phyloP scores from a whole-genome alignment of 2,797 vertebrate genomes.

The Columba guinea region DNA sequence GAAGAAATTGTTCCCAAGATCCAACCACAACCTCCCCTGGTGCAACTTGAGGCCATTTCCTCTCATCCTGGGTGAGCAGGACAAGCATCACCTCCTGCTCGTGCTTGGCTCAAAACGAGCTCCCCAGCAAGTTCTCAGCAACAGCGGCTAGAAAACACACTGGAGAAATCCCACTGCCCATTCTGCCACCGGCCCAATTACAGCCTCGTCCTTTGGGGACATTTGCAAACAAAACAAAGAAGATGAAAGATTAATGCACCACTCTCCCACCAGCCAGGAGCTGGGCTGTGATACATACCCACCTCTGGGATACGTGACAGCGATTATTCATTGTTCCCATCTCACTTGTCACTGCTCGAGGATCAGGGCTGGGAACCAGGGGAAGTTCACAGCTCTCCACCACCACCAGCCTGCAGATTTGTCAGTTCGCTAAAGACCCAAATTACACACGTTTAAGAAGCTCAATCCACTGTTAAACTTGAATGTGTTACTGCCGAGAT shows the following conservation, averaged over 20 bases:
- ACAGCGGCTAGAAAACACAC: not conserved
- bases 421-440: conserved; percentile 75
- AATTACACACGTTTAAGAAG: conserved; percentile 69
- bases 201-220: conserved; percentile 58
- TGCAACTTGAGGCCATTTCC: too few relatives aligned
- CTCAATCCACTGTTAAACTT: conserved; percentile 44
- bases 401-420: conserved; percentile 56
- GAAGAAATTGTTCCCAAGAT: too few relatives aligned
- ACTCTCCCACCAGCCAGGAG: conserved; percentile 65
- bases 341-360: conserved; percentile 58
- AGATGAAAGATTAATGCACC: conserved; percentile 68
- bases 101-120: not conserved
- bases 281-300: conserved; percentile 37
- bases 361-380: conserved; percentile 44
- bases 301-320: conserved; percentile 32
- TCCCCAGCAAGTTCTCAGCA: not conserved
- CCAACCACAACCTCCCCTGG: too few relatives aligned
- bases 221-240: conserved; percentile 32
- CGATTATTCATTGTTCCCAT: conserved; percentile 32
- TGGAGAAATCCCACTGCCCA: not conserved
- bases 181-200: not conserved
- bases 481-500: conserved; percentile 57
- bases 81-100: not conserved
- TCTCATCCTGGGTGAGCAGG: fast-evolving
- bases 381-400: conserved; percentile 62